Evolutionary conservation across 2,888 invertebrate genomes (phyloP), one percentile per base, ranked within the genome.

Genomic region (Trachelus troglodyta): DNA sequence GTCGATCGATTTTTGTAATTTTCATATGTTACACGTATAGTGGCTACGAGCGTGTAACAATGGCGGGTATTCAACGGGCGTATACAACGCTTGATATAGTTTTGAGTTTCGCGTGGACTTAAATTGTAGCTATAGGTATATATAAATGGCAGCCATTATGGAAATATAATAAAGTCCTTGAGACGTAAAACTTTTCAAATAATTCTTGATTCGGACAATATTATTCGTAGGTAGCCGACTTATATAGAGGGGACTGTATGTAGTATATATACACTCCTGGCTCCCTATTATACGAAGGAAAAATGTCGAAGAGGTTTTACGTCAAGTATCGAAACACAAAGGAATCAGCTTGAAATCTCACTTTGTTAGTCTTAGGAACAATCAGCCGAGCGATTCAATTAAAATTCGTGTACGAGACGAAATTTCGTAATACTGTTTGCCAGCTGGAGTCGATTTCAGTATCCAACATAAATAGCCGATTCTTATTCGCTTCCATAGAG

Each of bases 151-250:
- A 12, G 56, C 77, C 69, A 77, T 77, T 77, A 77, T 77, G 69
- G 69, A 77, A 74, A 71, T 77, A 75, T 77, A 77, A 77, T 75
- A 75, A 34, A 74, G 75, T 75, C 74, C 75, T 78, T 69, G 78
- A 78, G 75, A 78, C 76, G 69, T 35, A 69, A 69, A 78, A 76
- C 73, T 78, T 76, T 75, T 78, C 75, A 76, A 78, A 78, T 76
- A 73, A 78, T 78, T 78, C 75, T 78, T 76, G 78, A 78, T 73
- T 78, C 71, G 78, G 69, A 78, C 75, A 76, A 78, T 76, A 76
- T 76, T 76, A 34, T 31, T 33, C 71, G 71, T 56, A 56, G 23
- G 56, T 56, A 2, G 56, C 4, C 40, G 40, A 56, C 56, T 23
- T 56, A 56, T 56, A 56, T 56, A 56, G 23, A 56, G 56, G 6